These are phyloP conservation scores for Chionodraco myersi DNA, from an alignment of 2,113 vertebrate genomes.

Conservation along the genomic window DNA sequence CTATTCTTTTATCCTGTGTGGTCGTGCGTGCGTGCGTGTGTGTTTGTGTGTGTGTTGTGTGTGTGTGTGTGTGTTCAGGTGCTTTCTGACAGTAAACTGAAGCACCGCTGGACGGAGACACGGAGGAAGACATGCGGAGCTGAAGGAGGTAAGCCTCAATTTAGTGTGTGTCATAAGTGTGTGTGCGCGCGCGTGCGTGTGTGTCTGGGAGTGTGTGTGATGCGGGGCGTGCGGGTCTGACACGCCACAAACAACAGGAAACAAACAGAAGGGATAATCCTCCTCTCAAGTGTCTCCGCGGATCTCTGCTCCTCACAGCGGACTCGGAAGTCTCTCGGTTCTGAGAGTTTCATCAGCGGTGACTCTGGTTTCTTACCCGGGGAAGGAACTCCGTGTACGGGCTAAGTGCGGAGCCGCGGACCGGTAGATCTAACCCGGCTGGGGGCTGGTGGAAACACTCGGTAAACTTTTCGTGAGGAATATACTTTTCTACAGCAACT, in stretches of 20 bases:
- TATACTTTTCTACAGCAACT: background rate
- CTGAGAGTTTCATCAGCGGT: background rate
- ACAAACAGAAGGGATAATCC: too few species aligned
- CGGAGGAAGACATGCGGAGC: background rate
- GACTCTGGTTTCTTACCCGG: background rate
- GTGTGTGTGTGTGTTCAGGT: too few species aligned
- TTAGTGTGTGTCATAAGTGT: too few species aligned
- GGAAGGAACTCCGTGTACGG: background rate
- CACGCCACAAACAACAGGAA: background rate
- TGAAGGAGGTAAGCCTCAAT: background rate
- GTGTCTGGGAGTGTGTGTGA: background rate
- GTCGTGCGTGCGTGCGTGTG: background rate
- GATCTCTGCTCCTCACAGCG: background rate
- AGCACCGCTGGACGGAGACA: constrained; percentile 2
- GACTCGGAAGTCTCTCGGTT: background rate
- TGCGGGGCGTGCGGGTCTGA: background rate
- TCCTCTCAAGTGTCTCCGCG: background rate
- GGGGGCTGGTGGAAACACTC: background rate
- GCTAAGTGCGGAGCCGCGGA: background rate
- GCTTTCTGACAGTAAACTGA: background rate
- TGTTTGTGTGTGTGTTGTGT: too few species aligned
- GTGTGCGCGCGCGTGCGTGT: too few species aligned
- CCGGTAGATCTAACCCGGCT: background rate
- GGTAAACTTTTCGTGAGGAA: background rate
- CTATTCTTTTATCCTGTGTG: background rate